Percentiles rank a stretch among this genome's conserved stretches.
phyloP scores from a whole-genome alignment of 2,113 vertebrate genomes.

The Loxodonta africana region DNA sequence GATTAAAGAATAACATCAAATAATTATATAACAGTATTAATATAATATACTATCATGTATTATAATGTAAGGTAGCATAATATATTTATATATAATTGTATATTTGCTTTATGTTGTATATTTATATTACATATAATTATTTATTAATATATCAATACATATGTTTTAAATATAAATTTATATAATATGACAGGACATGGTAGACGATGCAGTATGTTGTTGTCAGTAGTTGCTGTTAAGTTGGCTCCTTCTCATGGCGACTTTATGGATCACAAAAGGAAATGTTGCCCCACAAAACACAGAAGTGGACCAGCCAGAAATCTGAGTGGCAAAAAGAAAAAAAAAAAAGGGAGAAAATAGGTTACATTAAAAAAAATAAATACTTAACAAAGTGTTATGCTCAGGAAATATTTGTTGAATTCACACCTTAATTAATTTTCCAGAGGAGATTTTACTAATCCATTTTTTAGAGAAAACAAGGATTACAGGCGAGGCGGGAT shows the following conservation, averaged over 20 bases:
- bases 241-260: neutral
- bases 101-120: too few relatives aligned
- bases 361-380: neutral
- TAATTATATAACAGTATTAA: neutral
- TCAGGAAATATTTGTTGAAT: slow-evolving; percentile 75
- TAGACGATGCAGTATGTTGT: neutral
- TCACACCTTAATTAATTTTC: slow-evolving; percentile 77
- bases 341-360: neutral
- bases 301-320: neutral
- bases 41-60: neutral
- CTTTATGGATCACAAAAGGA: neutral
- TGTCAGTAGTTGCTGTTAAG: neutral
- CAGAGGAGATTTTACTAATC: slow-evolving; percentile 79
- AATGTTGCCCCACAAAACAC: neutral
- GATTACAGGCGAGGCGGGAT: slow-evolving; percentile 29
- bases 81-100: too few relatives aligned
- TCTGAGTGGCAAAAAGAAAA: neutral
- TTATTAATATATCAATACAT: neutral
- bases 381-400: neutral
- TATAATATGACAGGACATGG: neutral
- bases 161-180: neutral
- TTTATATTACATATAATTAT: neutral
- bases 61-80: too few relatives aligned
- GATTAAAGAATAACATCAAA: neutral
- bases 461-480: slow-evolving; percentile 67